Percentiles rank a stretch among this genome's conserved stretches.
Conservation (phyloP, 2,797 vertebrate genomes). For the Carduelis carduelis region DNA sequence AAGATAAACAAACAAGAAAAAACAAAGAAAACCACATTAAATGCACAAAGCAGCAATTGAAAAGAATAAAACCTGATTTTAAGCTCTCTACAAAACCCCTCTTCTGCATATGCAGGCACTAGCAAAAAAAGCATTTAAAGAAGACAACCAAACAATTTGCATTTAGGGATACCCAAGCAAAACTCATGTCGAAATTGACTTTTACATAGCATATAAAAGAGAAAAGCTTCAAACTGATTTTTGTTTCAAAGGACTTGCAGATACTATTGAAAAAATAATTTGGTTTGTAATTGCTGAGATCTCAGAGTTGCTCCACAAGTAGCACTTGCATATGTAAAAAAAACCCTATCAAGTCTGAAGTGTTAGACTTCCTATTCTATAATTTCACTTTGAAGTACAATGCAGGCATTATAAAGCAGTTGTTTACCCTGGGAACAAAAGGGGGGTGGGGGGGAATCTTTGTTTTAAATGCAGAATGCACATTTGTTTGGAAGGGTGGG, state of each 20-base stretch:
- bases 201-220: not conserved
- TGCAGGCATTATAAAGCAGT: not conserved
- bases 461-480: not conserved
- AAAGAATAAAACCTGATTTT: not conserved
- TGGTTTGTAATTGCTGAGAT: not conserved
- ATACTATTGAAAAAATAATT: not conserved
- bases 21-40: rapidly evolving
- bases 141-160: not conserved
- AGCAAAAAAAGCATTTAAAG: not conserved
- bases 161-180: not conserved
- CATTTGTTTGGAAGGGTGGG: not conserved
- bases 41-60: not conserved
- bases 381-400: not conserved
- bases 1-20: not conserved
- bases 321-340: not conserved
- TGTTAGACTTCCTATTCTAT: not conserved
- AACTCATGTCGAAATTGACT: not conserved
- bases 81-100: not conserved
- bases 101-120: rapidly evolving
- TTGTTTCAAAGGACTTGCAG: not conserved
- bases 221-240: not conserved
- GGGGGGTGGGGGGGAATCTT: rapidly evolving
- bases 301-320: not conserved
- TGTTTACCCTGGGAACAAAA: not conserved
- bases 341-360: not conserved